Conservation (phyloP, 1,140 invertebrate genomes). For the Pectinophora gossypiella region DNA sequence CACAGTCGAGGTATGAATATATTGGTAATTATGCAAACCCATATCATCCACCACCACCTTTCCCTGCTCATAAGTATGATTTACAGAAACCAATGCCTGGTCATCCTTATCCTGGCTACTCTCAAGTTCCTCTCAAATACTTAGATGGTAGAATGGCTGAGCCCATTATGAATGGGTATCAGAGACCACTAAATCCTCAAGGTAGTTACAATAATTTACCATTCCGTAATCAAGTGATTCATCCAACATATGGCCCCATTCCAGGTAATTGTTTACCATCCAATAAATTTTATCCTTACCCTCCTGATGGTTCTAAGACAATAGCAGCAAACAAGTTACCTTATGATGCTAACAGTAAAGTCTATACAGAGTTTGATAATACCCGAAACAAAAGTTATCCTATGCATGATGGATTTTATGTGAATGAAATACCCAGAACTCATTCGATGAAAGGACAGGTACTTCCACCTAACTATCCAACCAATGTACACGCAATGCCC, state of each 20-base stretch:
- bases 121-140: constrained; percentile 57
- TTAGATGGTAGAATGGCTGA: constrained; percentile 50
- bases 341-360: constrained; percentile 51
- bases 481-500: constrained; percentile 42
- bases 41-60: constrained; percentile 43
- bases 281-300: constrained; percentile 48
- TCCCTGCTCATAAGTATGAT: constrained; percentile 56
- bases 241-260: constrained; percentile 46
- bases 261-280: constrained; percentile 42
- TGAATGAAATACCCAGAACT: constrained; percentile 42
- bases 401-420: constrained; percentile 44
- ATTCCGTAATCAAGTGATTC: constrained; percentile 48
- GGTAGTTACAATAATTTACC: constrained; percentile 36
- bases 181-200: constrained; percentile 43
- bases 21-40: constrained; percentile 52
- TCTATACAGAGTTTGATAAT: constrained; percentile 56
- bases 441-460: constrained; percentile 41
- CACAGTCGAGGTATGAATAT: constrained; percentile 65
- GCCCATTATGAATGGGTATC: constrained; percentile 49
- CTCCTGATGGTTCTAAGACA: constrained; percentile 37
- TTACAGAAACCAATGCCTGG: constrained; percentile 43
- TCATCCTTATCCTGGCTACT: constrained; percentile 54
- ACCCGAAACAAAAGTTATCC: constrained; percentile 40
- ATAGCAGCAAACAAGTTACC: constrained; percentile 45
- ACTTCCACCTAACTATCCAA: constrained; percentile 35